Conservation (phyloP, 2,888 invertebrate species). For the Polylopha cassiicola region DNA sequence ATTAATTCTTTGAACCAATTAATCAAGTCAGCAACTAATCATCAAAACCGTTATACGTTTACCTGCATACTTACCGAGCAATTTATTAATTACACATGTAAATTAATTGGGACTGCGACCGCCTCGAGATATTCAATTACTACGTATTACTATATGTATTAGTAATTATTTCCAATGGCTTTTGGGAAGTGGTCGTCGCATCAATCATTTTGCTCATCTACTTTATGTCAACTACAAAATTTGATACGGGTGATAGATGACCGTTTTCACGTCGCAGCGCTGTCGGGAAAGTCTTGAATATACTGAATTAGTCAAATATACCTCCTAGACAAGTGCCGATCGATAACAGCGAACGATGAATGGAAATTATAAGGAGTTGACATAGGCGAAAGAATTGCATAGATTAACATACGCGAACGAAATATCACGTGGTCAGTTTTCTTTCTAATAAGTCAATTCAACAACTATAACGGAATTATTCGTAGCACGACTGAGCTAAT, state of each 20-base stretch:
- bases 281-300: constrained; percentile 30
- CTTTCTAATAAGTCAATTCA: too few relatives aligned
- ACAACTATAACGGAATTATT: too few relatives aligned
- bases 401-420: too few relatives aligned
- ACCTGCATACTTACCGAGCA: constrained; percentile 21
- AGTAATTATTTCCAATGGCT: constrained; percentile 39
- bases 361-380: too few relatives aligned
- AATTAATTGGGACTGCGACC: constrained; percentile 16
- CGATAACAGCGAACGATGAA: too few relatives aligned
- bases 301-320: constrained; percentile 24
- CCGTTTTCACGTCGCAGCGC: constrained; percentile 41
- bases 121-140: constrained; percentile 41
- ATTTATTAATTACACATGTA: constrained; percentile 19
- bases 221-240: constrained; percentile 73
- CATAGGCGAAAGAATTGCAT: too few relatives aligned
- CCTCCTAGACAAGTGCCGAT: too few relatives aligned
- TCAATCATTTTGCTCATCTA: constrained; percentile 73
- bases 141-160: too few relatives aligned
- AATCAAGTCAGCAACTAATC: constrained; percentile 18
- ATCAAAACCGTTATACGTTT: constrained; percentile 17
- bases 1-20: constrained; percentile 14
- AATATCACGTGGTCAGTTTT: too few relatives aligned
- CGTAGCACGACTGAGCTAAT: too few relatives aligned
- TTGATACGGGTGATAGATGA: constrained; percentile 71
- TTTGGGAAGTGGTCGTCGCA: constrained; percentile 53